A percentile compares a stretch with the other conserved stretches of the same genome.
Conservation (phyloP, 2,888 invertebrate species). For the Trilocha varians region DNA sequence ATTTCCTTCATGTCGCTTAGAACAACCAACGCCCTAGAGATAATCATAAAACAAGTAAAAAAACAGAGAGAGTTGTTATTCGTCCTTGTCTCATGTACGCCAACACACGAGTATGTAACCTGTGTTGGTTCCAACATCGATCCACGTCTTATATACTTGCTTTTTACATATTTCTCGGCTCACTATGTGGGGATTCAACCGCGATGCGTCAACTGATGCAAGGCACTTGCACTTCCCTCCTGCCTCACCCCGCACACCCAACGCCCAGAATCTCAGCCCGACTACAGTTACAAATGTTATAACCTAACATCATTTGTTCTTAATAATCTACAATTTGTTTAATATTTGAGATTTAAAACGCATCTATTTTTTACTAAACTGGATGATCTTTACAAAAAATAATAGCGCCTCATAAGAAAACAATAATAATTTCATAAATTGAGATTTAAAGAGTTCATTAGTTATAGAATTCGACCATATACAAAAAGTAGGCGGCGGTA, state of each 20-base stretch:
- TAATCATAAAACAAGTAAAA: neutral
- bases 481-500: no score
- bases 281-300: conserved; percentile 11
- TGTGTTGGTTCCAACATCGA: conserved; percentile 59
- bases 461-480: no score
- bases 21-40: neutral
- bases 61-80: neutral
- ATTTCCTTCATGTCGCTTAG: neutral
- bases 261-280: conserved; percentile 27
- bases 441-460: no score
- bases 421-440: no score
- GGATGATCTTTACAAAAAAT: no score
- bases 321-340: no score
- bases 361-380: no score
- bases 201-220: conserved; percentile 68
- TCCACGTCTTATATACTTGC: conserved; percentile 59
- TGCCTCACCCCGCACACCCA: conserved; percentile 22
- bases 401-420: no score
- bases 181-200: conserved; percentile 65
- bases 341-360: no score
- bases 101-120: conserved; percentile 12
- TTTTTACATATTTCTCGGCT: conserved; percentile 64
- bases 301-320: no score
- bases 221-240: conserved; percentile 50
- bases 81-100: neutral